Evolutionary conservation across 2,797 vertebrate species (phyloP).

Genomic region (Gymnocypris eckloni): DNA sequence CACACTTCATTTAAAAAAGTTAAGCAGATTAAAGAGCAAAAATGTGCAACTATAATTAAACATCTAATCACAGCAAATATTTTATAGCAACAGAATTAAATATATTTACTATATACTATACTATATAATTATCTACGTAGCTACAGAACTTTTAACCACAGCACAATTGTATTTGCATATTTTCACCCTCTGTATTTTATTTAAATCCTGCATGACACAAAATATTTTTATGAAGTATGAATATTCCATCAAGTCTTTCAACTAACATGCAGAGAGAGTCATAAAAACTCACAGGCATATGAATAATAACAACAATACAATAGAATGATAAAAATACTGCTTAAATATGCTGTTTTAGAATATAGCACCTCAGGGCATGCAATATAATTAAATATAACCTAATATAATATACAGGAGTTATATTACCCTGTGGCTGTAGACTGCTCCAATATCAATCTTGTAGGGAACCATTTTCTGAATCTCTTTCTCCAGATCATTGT

Average conservation of each 20-base stretch:
- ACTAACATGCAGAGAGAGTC: background rate
- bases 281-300: background rate
- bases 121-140: background rate
- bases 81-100: background rate
- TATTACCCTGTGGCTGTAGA: constrained; percentile 92
- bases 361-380: background rate
- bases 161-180: background rate
- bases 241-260: background rate
- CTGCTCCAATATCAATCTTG: constrained; percentile 94
- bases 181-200: background rate
- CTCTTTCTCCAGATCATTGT: constrained; percentile 93
- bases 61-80: background rate
- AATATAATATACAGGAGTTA: background rate
- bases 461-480: constrained; percentile 93
- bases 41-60: background rate
- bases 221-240: background rate
- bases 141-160: background rate
- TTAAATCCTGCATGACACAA: background rate
- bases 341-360: background rate
- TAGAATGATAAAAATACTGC: background rate
- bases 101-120: background rate
- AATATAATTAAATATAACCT: background rate
- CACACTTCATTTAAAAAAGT: background rate
- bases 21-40: background rate
- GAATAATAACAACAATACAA: background rate